These are phyloP conservation scores for Pseudochaenichthys georgianus DNA, from an alignment of 2,797 vertebrate genomes.

Conservation along the genomic window DNA sequence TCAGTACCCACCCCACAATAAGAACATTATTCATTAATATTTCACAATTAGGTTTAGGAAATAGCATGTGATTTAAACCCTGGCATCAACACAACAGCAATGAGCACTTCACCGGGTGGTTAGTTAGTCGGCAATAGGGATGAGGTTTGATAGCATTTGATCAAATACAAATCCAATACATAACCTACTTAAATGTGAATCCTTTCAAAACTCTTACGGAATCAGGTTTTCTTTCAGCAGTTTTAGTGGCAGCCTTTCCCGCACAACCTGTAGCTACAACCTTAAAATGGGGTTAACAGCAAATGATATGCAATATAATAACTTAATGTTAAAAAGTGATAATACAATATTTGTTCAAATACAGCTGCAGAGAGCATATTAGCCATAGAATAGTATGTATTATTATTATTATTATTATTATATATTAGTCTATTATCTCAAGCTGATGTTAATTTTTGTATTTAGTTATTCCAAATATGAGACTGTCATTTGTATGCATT, in stretches of 20 bases:
- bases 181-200: neutral
- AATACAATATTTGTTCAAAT: neutral
- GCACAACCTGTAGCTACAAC: neutral
- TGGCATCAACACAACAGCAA: slow-evolving; percentile 23
- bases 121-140: neutral
- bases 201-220: neutral
- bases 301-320: no score
- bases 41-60: neutral
- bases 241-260: neutral
- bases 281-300: no score
- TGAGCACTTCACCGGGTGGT: slow-evolving; percentile 14
- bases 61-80: slow-evolving; percentile 46
- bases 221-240: neutral
- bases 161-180: neutral
- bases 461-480: neutral
- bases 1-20: neutral
- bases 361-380: neutral
- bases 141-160: neutral
- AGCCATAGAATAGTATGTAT: neutral
- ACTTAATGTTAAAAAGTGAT: no score
- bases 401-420: no score
- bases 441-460: neutral
- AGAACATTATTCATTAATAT: neutral
- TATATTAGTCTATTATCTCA: neutral
- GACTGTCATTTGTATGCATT: neutral